Evolutionary conservation across 2,797 vertebrate species (phyloP).

Genomic region (Semotilus atromaculatus): DNA sequence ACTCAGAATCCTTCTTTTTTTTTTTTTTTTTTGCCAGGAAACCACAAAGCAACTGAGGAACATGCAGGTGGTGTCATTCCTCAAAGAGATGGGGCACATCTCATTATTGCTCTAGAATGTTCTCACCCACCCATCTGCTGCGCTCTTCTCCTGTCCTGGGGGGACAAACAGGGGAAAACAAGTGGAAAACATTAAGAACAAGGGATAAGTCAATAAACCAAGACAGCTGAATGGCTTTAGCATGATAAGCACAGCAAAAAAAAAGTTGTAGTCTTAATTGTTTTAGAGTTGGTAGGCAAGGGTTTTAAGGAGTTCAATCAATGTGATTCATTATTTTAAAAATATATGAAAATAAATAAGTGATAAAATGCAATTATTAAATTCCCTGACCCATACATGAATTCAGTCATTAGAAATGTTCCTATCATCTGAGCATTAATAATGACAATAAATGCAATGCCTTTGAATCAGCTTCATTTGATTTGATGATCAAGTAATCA

Average conservation of each 20-base stretch:
- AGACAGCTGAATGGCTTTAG: neutral
- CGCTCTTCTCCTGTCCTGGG: slow-evolving; percentile 3
- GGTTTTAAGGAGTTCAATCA: neutral
- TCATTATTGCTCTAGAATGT: slow-evolving; percentile 7
- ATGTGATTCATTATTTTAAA: neutral
- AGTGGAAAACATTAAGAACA: neutral
- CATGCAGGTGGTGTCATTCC: neutral
- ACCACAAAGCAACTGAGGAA: neutral
- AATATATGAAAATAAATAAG: neutral
- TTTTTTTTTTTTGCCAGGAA: neutral
- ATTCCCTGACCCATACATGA: neutral
- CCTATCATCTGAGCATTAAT: neutral
- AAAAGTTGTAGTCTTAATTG: neutral
- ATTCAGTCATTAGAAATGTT: neutral
- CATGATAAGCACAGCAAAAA: neutral
- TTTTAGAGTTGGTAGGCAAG: neutral
- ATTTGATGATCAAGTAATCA: neutral
- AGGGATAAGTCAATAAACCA: neutral
- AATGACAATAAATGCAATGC: neutral
- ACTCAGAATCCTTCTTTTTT: neutral
- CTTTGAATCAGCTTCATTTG: neutral
- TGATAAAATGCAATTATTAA: neutral
- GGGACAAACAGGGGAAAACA: slow-evolving; percentile 1
- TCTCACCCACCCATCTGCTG: slow-evolving; percentile 29
- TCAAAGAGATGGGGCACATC: slow-evolving; percentile 1